Base-by-base conservation (phyloP, 1,140 invertebrate species). In the Pachypeltis micranthus region DNA sequence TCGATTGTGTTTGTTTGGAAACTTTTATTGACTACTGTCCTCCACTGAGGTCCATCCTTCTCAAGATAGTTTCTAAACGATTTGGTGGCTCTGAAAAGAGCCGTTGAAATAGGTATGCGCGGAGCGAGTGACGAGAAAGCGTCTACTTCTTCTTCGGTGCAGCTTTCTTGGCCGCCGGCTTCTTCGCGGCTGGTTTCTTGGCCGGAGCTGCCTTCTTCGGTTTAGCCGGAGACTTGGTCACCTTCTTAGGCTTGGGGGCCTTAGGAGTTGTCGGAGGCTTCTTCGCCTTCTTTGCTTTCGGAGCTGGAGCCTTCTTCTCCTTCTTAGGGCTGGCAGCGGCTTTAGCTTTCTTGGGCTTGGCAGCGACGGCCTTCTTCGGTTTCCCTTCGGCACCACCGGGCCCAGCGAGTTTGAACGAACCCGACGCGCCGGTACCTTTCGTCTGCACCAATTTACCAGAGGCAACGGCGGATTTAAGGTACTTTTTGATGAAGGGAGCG, bases 401-500 rank as follows among this genome's bases (percentile, higher is more conserved):
- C n/a, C 56, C 62, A 1, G 70, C 59, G 19, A 78, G 62, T 61
- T 78, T 77, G 70, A 78, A 78, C 0, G 74, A 76, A 1, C 77
- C 77, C 21, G 72, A 70, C 1, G 75, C 76, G 7, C 77, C 77
- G 39, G 74, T 75, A 0, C 77, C 77, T 58, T 77, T 77, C 1
- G 75, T 73, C 58, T 74, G n/a, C n/a, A n/a, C n/a, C n/a, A n/a
- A n/a, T n/a, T n/a, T n/a, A n/a, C n/a, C n/a, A n/a, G n/a, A n/a
- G 75, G 69, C 68, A 0, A 78, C 74, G 3, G 76, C 77, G 3
- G 66, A 65, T 34, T 74, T 76, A 21, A 80, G 58, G 65, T 74
- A 76, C 55, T 74, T 75, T 28, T 72, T 72, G 59, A 76, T 77
- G 64, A 74, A 76, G 0, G 72, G 71, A 0, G 71, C 67, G 24